These are phyloP conservation scores for Zaprionus lineosus DNA, from an alignment of 2,888 invertebrate species.

Conservation along the genomic window DNA sequence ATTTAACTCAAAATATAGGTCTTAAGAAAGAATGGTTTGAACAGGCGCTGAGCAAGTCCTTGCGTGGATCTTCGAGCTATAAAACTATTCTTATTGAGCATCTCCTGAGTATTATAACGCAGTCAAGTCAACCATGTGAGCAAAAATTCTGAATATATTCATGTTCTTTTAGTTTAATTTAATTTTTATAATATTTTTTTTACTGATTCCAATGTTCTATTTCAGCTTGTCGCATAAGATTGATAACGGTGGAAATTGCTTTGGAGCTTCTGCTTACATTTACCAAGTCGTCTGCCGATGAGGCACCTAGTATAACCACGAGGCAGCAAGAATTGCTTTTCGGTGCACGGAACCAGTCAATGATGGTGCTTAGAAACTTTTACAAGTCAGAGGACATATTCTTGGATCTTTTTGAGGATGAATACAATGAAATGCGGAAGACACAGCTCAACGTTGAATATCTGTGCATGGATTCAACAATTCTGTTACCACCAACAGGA, in stretches of 20 bases:
- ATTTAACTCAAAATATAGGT: slow-evolving; percentile 84
- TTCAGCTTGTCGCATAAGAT: slow-evolving; percentile 91
- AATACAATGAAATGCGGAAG: slow-evolving; percentile 96
- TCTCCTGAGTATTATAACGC: slow-evolving; percentile 90
- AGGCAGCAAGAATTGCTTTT: slow-evolving; percentile 85
- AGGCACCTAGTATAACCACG: slow-evolving; percentile 81
- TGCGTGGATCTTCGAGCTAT: slow-evolving; percentile 87
- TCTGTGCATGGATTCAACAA: slow-evolving; percentile 97
- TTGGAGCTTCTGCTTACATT: slow-evolving; percentile 90
- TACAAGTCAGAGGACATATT: slow-evolving; percentile 99
- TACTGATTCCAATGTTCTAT: too few relatives aligned
- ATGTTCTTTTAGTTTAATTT: neutral
- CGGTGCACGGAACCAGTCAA: slow-evolving; percentile 90
- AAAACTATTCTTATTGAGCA: slow-evolving; percentile 92
- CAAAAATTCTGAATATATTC: too few relatives aligned
- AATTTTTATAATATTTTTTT: neutral
- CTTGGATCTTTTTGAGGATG: slow-evolving; percentile 99
- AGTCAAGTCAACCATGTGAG: slow-evolving; percentile 92
- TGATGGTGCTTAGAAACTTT: slow-evolving; percentile 93
- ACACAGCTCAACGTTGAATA: slow-evolving; percentile 94
- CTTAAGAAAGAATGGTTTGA: slow-evolving; percentile 92
- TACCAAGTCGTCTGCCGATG: slow-evolving; percentile 80
- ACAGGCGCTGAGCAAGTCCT: slow-evolving; percentile 87
- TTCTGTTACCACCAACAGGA: slow-evolving; percentile 96
- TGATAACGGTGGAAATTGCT: slow-evolving; percentile 95